These are phyloP conservation scores for Rhaphigaster nebulosa DNA, from an alignment of 2,888 invertebrate species.

Conservation along the genomic window DNA sequence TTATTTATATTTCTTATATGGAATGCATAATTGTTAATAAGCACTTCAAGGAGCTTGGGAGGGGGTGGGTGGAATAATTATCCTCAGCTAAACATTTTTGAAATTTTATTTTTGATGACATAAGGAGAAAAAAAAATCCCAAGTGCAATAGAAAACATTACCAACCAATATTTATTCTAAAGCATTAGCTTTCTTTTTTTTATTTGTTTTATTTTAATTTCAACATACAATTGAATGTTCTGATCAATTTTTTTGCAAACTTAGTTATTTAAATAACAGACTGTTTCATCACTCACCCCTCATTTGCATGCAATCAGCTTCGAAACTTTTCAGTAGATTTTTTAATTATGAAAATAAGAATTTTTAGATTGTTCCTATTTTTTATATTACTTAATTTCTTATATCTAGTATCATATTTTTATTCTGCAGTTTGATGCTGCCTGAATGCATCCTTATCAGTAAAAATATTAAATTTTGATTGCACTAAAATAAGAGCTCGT, in stretches of 20 bases:
- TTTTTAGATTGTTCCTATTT: conserved; percentile 58
- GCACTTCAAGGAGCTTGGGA: conserved; percentile 59
- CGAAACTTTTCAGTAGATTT: conserved; percentile 62
- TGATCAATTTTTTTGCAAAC: conserved; percentile 47
- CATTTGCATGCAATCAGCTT: conserved; percentile 63
- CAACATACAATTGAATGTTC: conserved; percentile 49
- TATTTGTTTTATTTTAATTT: conserved; percentile 48
- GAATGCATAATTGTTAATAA: conserved; percentile 57
- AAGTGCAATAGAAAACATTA: conserved; percentile 28
- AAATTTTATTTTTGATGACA: conserved; percentile 26
- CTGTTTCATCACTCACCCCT: conserved; percentile 61
- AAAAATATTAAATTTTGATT: conserved; percentile 47
- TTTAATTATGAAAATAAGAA: conserved; percentile 59
- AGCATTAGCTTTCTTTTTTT: conserved; percentile 32
- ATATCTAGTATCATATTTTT: conserved; percentile 57
- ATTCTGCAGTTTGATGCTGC: conserved; percentile 57
- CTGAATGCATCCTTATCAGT: conserved; percentile 58
- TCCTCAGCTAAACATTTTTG: not conserved
- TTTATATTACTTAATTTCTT: conserved; percentile 59
- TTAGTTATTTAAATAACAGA: conserved; percentile 54
- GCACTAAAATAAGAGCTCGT: conserved; percentile 55
- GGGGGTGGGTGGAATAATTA: conserved; percentile 54
- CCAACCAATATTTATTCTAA: conserved; percentile 7
- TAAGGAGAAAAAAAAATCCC: conserved; percentile 4
- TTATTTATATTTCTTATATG: conserved; percentile 51